A percentile compares a stretch with the other conserved stretches of the same genome.
Conservation (phyloP, 2,113 vertebrate genomes). For the Dasyornis broadbenti region DNA sequence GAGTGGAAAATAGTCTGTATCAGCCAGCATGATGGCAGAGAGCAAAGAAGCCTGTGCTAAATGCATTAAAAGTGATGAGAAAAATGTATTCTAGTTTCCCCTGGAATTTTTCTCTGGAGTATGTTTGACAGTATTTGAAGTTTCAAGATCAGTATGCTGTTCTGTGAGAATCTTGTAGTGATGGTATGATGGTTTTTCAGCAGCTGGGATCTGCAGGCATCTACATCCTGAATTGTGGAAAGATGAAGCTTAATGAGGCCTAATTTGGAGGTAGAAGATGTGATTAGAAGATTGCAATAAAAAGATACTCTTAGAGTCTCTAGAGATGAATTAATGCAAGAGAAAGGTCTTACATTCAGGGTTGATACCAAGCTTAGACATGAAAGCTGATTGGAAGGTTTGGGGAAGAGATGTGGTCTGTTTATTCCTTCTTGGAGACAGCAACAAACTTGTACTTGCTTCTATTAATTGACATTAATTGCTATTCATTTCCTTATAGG, state of each 20-base stretch:
- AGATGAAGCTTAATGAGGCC: neutral
- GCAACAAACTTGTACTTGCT: neutral
- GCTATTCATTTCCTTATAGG: slow-evolving; percentile 61
- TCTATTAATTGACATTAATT: slow-evolving; percentile 3
- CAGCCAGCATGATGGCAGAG: neutral
- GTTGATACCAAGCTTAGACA: neutral
- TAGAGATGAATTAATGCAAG: neutral
- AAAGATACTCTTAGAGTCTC: neutral
- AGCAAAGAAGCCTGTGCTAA: neutral
- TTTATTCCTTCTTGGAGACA: neutral
- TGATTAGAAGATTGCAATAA: neutral
- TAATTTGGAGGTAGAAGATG: neutral
- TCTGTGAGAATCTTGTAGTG: neutral
- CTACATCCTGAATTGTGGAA: neutral
- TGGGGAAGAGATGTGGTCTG: neutral
- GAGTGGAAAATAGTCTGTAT: neutral
- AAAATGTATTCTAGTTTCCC: neutral
- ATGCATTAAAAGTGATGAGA: neutral
- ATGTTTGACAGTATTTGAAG: neutral
- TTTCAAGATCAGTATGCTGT: neutral
- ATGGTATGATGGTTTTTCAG: neutral
- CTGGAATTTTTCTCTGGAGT: neutral
- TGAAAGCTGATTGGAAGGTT: neutral
- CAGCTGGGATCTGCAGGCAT: neutral
- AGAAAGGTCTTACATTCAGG: neutral